These are phyloP conservation scores for Eulemur macaco DNA, from an alignment of 2,113 vertebrate genomes.

Conservation along the genomic window DNA sequence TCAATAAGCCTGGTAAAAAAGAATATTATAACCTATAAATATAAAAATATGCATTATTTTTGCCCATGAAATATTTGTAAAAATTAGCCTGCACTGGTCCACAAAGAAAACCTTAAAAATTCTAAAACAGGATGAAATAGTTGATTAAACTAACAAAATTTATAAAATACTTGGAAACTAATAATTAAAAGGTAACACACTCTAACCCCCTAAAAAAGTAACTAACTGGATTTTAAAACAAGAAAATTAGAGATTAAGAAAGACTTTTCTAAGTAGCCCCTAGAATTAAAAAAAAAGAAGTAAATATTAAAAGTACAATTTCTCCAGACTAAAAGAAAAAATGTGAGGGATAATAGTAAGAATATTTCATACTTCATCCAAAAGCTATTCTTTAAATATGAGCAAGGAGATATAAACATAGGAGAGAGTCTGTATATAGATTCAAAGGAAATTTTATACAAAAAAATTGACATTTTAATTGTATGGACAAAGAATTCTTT, in stretches of 20 bases:
- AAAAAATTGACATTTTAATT: not conserved
- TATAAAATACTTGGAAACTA: not conserved
- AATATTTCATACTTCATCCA: not conserved
- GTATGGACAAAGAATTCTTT: not conserved
- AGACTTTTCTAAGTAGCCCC: not conserved
- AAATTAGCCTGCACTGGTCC: not conserved
- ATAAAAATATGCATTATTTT: not conserved
- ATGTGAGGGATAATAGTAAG: not conserved
- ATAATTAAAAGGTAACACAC: not conserved
- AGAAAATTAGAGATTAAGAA: not conserved
- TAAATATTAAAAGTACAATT: not conserved
- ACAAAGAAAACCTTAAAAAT: not conserved
- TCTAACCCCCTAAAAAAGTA: not conserved
- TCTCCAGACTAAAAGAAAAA: not conserved
- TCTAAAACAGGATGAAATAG: not conserved
- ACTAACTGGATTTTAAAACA: not conserved
- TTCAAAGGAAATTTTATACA: not conserved
- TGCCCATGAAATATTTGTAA: not conserved
- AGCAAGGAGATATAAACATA: not conserved
- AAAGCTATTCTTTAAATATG: not conserved
- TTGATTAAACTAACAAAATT: not conserved
- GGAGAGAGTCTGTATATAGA: not conserved
- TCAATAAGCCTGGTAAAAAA: not conserved
- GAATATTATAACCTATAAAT: not conserved
- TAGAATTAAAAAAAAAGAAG: not conserved